Base-by-base conservation (phyloP, 1,140 invertebrate genomes). In the Panagrolaimus sp. region DNA sequence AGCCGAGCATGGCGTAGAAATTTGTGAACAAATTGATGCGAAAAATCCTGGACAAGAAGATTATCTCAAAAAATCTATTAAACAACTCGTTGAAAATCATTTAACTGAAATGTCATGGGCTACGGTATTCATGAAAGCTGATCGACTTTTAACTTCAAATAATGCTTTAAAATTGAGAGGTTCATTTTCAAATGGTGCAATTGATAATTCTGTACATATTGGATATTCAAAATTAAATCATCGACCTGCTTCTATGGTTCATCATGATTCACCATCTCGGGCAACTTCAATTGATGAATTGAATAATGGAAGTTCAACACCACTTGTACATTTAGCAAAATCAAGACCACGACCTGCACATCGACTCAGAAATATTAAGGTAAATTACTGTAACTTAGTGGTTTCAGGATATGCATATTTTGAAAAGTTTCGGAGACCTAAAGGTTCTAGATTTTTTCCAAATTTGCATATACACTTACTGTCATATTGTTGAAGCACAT, bases 291-390 rank as follows among this genome's bases (percentile, higher is more conserved):
- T 47, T 28, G 65, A 47, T 43, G 45, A 28, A 14, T 43, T 71
- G 28, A 71, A 43, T 0, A 45, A 71, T 43, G 44, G 67, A 0
- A 24, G 70, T 32, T 21, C 44, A n/a, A 69, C 55, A 7, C 68
- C 68, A 2, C 48, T 73, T 17, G 63, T 67, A 6, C 72, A 73
- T 62, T 66, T 73, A 43, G 65, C 52, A 17, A 73, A 73, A 45
- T 28, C 48, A 32, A 24, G 72, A 15, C 72, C 72, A 10, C 74
- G 38, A 47, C 72, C 72, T 38, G 69, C 72, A 28, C 63, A 70
- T 24, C 63, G 17, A 15, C 32, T 38, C 2, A 38, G 32, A 38
- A 38, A 38, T 43, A 70, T 43, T 17, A 21, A 21, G 45, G 32
- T 52, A 63, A 48, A 63, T 44, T 43, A n/a, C n/a, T n/a, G 21